Base-by-base conservation (phyloP, 92 coral and sea anemone genomes). In the Phenganax stokvisi region DNA sequence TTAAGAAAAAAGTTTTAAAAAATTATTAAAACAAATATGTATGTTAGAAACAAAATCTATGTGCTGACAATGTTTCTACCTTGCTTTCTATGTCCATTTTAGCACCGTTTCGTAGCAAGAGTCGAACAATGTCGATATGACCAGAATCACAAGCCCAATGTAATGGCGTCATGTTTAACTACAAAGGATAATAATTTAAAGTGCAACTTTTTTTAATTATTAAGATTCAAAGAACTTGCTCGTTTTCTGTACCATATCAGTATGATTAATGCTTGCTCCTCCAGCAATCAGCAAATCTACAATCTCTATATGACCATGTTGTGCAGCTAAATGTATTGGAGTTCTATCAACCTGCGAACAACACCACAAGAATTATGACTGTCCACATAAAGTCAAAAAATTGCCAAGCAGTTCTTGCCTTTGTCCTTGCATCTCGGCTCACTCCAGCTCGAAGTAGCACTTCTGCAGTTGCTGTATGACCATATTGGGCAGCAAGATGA, bases 141-240 rank as follows among this genome's bases (percentile, higher is more conserved):
- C 91, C 92, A 80, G 89, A 89, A 66, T 94, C 98, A 87, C 98
- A 94, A 0, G 98, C 98, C 98, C 98, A 94, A 58, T 94, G 98
- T 20, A 94, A 88, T 17, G 98, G 98, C 8, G 98, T 94, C 98
- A 94, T 94, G 86, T 94, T 94, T 30, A 94, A 85, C 98, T 94
- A 65, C 31, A 81, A 72, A 9, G 47, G 15, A 52, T 9, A 67
- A 67, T 8, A 4, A 56, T 37, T 37, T 37, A 1, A 0, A 37
- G 5, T 37, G 5, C 47, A 37, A 37, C 5, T 2, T 37, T 37
- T 37, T 37, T 37, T 5, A 37, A 37, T 37, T 37, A 37, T 37
- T 37, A 37, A 69, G 74, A 30, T 47, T 30, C 31, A 28, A 15
- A 9, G 1, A 69, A 51, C 10, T 12, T 69, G 51, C 51, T 30